Evolutionary conservation across 2,888 invertebrate genomes (phyloP), one percentile per base, ranked within the genome.

Genomic region (Lacanobia wlatinum): DNA sequence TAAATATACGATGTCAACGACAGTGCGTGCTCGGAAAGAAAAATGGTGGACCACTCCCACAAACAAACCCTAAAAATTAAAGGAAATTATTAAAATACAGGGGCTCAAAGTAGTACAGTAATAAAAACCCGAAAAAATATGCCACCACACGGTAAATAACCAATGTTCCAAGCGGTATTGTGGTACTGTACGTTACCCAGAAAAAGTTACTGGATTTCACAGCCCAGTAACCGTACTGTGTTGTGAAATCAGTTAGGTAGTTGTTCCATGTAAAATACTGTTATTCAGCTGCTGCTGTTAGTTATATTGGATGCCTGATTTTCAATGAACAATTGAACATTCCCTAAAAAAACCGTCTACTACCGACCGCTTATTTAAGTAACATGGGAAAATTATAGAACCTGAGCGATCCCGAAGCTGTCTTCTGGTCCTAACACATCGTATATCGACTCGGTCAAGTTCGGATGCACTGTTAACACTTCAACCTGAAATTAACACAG

Each of bases 401-500:
- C 96, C 92, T 96, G 96, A n/a, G 95, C 95, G 14, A 96, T 91
- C 28, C 97, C 97, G 89, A 97, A 97, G 86, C 96, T 95, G 78
- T 97, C 97, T 89, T 96, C 96, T 0, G 95, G 94, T 2, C 95
- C 96, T 28, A 97, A 87, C 3, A 96, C 90, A 70, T 96, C 96
- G 77, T 96, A 96, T 78, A 96, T 94, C 2, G 96, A 96, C 84
- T 96, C 96, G 0, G 92, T 96, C 74, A 96, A 88, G 86, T 96
- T 96, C 0, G 93, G 90, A 86, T 96, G 96, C 10, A 96, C 96
- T 2, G 96, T 96, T 56, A 96, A 83, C 8, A 97, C 96, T 89
- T 96, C 96, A 4, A 97, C 96, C 96, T 96, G 83, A 61, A 87
- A 87, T 64, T 46, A 38, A 28, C 8, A 63, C 4, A 61, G 56